phyloP scores from a whole-genome alignment of 2,797 vertebrate species.

The Scyliorhinus canicula region DNA sequence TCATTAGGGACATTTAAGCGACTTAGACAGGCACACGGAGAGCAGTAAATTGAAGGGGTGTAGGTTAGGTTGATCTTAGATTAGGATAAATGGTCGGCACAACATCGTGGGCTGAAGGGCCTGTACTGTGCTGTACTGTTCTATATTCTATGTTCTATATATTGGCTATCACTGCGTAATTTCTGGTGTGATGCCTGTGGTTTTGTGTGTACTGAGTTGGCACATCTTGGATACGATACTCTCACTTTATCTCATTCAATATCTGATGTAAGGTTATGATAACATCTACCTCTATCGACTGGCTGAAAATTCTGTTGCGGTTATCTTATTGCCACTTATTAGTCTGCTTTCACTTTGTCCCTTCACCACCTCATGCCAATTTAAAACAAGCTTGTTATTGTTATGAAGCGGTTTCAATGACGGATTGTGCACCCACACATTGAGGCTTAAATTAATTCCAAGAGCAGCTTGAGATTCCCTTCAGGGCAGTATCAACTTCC shows the following conservation, averaged over 20 bases:
- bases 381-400: neutral
- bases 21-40: too few relatives aligned
- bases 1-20: too few relatives aligned
- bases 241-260: neutral
- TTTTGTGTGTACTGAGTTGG: neutral
- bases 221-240: neutral
- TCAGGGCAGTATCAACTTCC: neutral
- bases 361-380: neutral
- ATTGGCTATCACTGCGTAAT: neutral
- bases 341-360: neutral
- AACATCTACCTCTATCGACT: neutral
- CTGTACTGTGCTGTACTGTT: too few relatives aligned
- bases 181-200: neutral
- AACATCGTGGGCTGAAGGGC: too few relatives aligned
- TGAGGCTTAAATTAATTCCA: neutral
- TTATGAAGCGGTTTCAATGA: neutral
- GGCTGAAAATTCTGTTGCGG: neutral
- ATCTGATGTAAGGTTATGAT: neutral
- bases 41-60: too few relatives aligned
- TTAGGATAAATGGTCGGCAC: too few relatives aligned
- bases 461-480: neutral
- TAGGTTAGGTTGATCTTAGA: too few relatives aligned
- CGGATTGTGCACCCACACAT: neutral
- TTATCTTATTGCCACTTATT: neutral
- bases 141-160: too few relatives aligned